phyloP scores from a whole-genome alignment of 2,888 invertebrate genomes.

The Zonitis immaculata region DNA sequence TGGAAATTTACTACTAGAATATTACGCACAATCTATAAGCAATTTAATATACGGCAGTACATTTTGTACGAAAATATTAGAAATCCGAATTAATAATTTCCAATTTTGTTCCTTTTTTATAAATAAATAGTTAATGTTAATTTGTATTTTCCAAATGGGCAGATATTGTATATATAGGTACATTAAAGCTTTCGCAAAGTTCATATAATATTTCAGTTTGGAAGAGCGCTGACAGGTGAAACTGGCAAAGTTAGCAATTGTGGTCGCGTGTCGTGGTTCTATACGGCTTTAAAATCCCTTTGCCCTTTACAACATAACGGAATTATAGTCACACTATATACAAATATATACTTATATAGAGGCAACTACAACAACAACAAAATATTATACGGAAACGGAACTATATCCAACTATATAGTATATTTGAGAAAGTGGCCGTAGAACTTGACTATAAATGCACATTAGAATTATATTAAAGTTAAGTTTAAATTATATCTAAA shows the following conservation, averaged over 20 bases:
- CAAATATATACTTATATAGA: no score
- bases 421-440: conserved; percentile 1
- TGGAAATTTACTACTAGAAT: conserved; percentile 16
- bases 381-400: conserved; percentile 18
- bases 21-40: conserved; percentile 15
- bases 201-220: conserved; percentile 13
- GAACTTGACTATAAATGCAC: conserved; percentile 10
- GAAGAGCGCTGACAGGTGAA: conserved; percentile 18
- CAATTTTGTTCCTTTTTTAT: no score
- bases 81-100: no score
- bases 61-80: no score
- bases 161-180: no score
- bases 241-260: conserved; percentile 21
- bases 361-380: no score
- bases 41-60: conserved; percentile 15
- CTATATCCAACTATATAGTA: conserved; percentile 11
- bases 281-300: conserved; percentile 5
- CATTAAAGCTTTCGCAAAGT: neutral
- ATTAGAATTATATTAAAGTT: conserved; percentile 13
- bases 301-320: conserved; percentile 6
- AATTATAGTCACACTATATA: no score
- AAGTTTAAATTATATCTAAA: conserved; percentile 9
- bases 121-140: no score
- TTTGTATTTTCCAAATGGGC: no score
- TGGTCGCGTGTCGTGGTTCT: conserved; percentile 14